Base-by-base conservation (phyloP, 2,888 invertebrate species). In the Maniola hyperantus region DNA sequence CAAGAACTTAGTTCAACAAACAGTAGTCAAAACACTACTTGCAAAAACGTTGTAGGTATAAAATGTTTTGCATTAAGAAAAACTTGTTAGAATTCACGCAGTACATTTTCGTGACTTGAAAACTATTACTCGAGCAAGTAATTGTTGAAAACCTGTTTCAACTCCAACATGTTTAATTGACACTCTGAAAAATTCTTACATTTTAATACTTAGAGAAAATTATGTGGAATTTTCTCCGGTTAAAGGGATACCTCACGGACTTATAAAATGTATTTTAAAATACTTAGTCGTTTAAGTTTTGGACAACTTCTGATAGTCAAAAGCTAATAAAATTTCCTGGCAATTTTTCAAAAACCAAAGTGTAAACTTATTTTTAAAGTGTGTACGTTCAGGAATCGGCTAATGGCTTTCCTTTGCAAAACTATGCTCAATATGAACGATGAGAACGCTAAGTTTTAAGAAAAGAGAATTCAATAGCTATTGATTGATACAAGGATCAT, bases 141-240 rank as follows among this genome's bases (percentile, higher is more conserved):
- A 60, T 60, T 60, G 59, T 48, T 60, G 58, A 44, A 58, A 58
- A 44, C 58, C 20, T 15, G 44, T 44, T 58, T 13, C 20, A 26
- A 5, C 33, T 26, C 20, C 11, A 18, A 55, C n/a, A 6, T 55
- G 5, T 39, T 18, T 44, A 20, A 58, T 58, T 57, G 42, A 20
- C 42, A 20, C 39, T 20, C 11, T 55, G 36, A 36, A 55, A 36
- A 51, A 26, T 51, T 10, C 20, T 20, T 10, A 26, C 2, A 1
- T 51, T 51, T 51, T 51, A 20, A 11, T 51, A 20, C 11, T 11
- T 8, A 10, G 26, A 50, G 18, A 8, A 50, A 15, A 7, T 6
- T 20, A 20, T 20, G 20, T 50, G 6, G 36, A 36, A 8, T 8
- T 8, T 36, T 5, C 6, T 36, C 7, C 2, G 4, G 8, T 36